Conservation (phyloP, 2,113 vertebrate genomes). For the Tapirus terrestris region DNA sequence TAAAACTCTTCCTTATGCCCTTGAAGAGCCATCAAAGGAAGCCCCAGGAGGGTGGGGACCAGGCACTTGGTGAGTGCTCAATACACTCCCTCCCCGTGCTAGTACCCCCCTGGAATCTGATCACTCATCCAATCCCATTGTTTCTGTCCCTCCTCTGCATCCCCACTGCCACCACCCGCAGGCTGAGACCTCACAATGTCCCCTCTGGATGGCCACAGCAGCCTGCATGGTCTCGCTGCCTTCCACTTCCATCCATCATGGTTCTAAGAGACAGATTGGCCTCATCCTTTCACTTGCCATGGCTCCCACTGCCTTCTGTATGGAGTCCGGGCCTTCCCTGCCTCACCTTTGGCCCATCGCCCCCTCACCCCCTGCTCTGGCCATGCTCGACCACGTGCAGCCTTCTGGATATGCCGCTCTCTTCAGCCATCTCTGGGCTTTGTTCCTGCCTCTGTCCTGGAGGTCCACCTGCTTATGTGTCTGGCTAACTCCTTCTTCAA, state of each 20-base stretch:
- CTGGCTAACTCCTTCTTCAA: not conserved
- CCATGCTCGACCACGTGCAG: not conserved
- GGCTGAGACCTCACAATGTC: not conserved
- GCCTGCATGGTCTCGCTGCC: too few species aligned
- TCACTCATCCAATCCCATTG: rapidly evolving
- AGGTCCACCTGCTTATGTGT: not conserved
- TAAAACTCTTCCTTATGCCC: not conserved
- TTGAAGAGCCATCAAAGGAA: not conserved
- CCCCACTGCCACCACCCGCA: not conserved
- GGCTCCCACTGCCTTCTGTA: not conserved
- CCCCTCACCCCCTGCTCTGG: not conserved
- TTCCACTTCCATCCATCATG: not conserved
- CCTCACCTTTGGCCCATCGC: not conserved
- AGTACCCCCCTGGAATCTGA: not conserved
- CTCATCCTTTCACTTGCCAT: rapidly evolving
- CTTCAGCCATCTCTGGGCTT: not conserved
- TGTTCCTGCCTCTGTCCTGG: not conserved
- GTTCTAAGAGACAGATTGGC: not conserved
- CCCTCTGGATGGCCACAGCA: not conserved
- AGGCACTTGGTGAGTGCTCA: not conserved
- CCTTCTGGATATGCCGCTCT: rapidly evolving
- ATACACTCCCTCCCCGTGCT: rapidly evolving
- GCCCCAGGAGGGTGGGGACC: not conserved
- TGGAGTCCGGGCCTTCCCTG: not conserved
- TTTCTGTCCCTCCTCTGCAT: not conserved